Percentiles rank a stretch among this genome's conserved stretches.
Conservation (phyloP, 2,888 invertebrate genomes). For the Junonia oenone region DNA sequence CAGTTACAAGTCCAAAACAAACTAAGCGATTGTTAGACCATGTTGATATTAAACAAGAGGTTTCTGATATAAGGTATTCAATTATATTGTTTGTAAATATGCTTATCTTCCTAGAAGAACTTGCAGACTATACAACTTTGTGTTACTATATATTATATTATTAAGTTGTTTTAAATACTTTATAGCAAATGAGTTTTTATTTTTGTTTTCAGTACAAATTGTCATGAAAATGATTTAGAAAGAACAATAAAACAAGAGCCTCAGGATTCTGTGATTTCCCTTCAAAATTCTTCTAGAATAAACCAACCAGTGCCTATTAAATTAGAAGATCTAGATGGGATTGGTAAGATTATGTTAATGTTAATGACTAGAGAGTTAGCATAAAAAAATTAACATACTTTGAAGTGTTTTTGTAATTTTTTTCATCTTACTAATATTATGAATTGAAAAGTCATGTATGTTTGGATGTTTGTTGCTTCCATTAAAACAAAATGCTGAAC, state of each 20-base stretch:
- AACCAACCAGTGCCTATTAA: constrained; percentile 67
- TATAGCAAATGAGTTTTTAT: not conserved
- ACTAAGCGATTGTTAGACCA: constrained; percentile 55
- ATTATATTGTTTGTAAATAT: not conserved
- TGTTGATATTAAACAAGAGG: constrained; percentile 61
- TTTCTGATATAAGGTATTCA: constrained; percentile 44
- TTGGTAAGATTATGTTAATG: constrained; percentile 62
- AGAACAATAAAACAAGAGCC: constrained; percentile 62
- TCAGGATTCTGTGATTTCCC: constrained; percentile 41
- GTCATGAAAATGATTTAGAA: constrained; percentile 50
- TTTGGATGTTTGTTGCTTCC: no score
- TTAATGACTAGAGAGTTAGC: no score
- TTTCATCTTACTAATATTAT: no score
- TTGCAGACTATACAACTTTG: no score
- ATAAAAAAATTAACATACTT: no score
- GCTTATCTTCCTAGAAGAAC: no score
- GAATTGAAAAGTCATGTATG: no score
- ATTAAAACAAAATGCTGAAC: no score
- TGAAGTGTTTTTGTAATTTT: no score
- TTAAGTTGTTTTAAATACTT: not conserved
- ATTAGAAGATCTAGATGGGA: constrained; percentile 71
- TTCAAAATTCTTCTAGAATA: constrained; percentile 44
- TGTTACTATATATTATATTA: no score
- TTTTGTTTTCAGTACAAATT: constrained; percentile 34
- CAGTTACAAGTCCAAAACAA: constrained; percentile 62